Conservation (phyloP, 2,888 invertebrate species). For the Lithosia quadra region DNA sequence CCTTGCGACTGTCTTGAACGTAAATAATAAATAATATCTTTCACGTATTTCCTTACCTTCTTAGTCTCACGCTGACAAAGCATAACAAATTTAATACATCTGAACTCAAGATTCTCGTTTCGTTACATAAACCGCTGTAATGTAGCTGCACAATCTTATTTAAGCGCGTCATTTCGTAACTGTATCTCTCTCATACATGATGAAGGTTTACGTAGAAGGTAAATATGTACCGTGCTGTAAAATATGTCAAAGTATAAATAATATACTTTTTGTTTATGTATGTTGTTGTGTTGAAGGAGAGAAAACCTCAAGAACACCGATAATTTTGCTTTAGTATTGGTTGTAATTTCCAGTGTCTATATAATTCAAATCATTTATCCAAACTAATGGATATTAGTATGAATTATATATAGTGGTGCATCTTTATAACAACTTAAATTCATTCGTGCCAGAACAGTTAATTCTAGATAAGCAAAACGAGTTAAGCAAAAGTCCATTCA, state of each 20-base stretch:
- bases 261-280: too few relatives aligned
- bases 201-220: conserved; percentile 10
- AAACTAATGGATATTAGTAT: too few relatives aligned
- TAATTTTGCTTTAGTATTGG: too few relatives aligned
- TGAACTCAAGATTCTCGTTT: conserved; percentile 61
- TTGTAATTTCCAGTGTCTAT: too few relatives aligned
- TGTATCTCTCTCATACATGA: conserved; percentile 17
- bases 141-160: conserved; percentile 57
- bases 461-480: neutral
- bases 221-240: neutral
- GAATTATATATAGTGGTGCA: neutral
- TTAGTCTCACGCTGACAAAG: conserved; percentile 23
- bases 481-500: neutral
- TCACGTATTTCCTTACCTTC: neutral
- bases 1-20: neutral
- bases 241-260: neutral
- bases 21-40: neutral
- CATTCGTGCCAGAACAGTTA: neutral
- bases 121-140: conserved; percentile 58
- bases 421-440: neutral
- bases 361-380: too few relatives aligned
- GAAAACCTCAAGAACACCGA: too few relatives aligned
- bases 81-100: conserved; percentile 68
- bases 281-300: neutral
- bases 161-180: conserved; percentile 51